Conservation (phyloP, 2,888 invertebrate genomes). For the Drosophila diplacantha region DNA sequence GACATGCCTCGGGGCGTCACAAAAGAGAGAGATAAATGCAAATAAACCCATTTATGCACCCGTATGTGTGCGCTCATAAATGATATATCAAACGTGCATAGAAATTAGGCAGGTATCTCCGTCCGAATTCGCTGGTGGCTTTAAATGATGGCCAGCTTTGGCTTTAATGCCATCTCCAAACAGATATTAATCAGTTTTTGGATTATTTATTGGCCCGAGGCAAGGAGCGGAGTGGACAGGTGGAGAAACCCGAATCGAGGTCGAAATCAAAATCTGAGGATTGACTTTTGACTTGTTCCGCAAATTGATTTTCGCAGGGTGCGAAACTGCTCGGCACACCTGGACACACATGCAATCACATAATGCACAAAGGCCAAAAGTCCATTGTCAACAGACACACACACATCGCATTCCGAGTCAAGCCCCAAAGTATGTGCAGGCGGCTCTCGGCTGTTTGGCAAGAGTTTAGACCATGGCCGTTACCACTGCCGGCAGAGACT, state of each 20-base stretch:
- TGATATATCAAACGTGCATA: constrained; percentile 35
- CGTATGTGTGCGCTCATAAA: constrained; percentile 14
- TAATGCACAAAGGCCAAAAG: constrained; percentile 57
- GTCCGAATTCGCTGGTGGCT: constrained; percentile 8
- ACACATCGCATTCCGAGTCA: constrained; percentile 15
- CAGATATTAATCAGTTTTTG: constrained; percentile 46
- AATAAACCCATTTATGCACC: constrained; percentile 6
- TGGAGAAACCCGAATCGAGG: constrained; percentile 19
- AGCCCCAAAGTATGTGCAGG: constrained; percentile 28
- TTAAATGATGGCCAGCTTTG: constrained; percentile 34
- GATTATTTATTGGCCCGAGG: constrained; percentile 26
- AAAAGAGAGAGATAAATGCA: constrained; percentile 23
- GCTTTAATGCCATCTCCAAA: constrained; percentile 33
- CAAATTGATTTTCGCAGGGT: constrained; percentile 14
- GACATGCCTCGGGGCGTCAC: constrained; percentile 24
- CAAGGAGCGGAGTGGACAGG: background rate
- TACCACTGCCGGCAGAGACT: constrained; percentile 5
- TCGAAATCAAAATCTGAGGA: background rate
- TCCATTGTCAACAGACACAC: constrained; percentile 45
- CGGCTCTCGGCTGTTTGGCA: constrained; percentile 35
- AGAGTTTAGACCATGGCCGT: constrained; percentile 25
- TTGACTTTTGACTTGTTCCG: constrained; percentile 12
- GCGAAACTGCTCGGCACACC: constrained; percentile 18
- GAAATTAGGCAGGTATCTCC: constrained; percentile 30
- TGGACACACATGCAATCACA: constrained; percentile 44